Percentiles rank a stretch among this genome's conserved stretches.
phyloP scores from a whole-genome alignment of 1,140 invertebrate genomes.

The Araneus ventricosus region DNA sequence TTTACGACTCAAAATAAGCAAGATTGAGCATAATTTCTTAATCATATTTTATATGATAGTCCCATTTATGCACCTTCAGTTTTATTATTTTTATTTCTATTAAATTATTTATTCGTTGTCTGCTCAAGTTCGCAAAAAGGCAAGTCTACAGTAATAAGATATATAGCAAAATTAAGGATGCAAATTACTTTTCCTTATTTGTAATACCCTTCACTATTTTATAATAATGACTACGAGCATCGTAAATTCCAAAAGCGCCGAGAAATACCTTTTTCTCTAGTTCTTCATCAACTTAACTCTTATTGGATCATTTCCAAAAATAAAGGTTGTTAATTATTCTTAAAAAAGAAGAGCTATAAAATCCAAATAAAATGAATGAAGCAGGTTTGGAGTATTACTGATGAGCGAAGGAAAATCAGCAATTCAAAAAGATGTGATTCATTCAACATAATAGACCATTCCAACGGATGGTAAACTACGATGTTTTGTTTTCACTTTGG shows the following conservation, averaged over 20 bases:
- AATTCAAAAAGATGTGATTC: neutral
- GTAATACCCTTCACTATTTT: neutral
- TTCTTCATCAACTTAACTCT: neutral
- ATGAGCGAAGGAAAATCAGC: neutral
- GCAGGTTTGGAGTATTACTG: neutral
- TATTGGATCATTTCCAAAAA: neutral
- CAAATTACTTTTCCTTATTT: neutral
- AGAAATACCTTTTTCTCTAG: neutral
- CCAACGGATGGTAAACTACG: neutral
- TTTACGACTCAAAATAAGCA: too few species aligned
- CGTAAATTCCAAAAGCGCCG: neutral
- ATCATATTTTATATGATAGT: too few species aligned
- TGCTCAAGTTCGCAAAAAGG: too few species aligned
- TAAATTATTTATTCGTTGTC: too few species aligned
- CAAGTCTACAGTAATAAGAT: too few species aligned
- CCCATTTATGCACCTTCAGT: too few species aligned
- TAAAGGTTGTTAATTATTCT: conserved; percentile 19
- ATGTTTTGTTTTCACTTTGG: neutral
- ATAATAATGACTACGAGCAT: neutral
- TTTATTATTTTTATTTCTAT: too few species aligned
- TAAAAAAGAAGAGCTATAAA: neutral
- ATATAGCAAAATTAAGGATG: neutral
- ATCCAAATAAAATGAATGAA: neutral
- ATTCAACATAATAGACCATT: neutral
- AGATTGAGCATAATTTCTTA: too few species aligned